Evolutionary conservation across 2,113 vertebrate species (phyloP), one percentile per base, ranked within the genome.

Genomic region (Monarcha castaneiventris): DNA sequence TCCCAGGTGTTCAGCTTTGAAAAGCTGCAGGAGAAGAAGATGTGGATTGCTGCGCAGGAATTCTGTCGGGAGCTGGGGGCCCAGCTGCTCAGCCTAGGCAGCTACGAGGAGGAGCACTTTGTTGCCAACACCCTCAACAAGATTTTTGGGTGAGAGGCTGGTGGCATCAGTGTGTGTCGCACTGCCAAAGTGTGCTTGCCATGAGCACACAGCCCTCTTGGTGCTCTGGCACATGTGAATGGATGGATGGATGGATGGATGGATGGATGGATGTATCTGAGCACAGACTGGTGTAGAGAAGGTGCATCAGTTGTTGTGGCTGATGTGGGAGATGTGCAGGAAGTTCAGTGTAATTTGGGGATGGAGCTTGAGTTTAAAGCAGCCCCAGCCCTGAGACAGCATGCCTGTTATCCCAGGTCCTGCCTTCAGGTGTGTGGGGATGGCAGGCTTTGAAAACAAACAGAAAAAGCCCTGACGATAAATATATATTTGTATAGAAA

Each of bases 41-140:
- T 93, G 14, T 99, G 99, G 99, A 97, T 98, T 4, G 97, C 98
- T 56, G 99, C 99, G 3, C 98, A 99, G 89, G 96, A 98, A 51
- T 98, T 97, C 88, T 99, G 99, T 95, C 98, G 63, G 64, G 98
- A 97, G 74, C 93, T 99, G 43, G 99, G 99, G 11, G 98, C 99
- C 29, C 98, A 99, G 92, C 98, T 99, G 93, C 98, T 99, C 97
- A 99, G 99, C 95, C 96, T 99, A 95, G 96, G 97, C 91, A 97
- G 97, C 90, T 98, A 98, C 0, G 99, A 99, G 52, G 99, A 99
- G 95, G 99, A 99, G 63, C 98, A 98, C 37, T 99, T 99, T 9
- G 86, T 99, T 1, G 95, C 98, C 87, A 97, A 98, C 97, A 95
- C 98, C 78, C 98, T 99, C 73, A 99, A 98, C 52, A 99, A 99